phyloP scores from a whole-genome alignment of 1,140 invertebrate genomes.

The Ericerus pela region DNA sequence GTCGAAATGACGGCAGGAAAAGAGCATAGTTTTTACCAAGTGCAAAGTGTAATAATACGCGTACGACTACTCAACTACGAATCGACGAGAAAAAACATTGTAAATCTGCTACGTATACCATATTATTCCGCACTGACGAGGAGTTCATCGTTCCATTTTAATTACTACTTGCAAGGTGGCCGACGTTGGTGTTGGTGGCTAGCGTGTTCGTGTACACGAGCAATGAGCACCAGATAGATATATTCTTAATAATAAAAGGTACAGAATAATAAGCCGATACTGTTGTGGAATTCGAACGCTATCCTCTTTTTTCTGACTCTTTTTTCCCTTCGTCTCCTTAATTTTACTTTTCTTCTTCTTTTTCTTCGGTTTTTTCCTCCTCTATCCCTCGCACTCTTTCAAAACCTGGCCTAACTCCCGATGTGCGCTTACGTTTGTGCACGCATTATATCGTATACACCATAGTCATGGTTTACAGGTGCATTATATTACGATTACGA shows the following conservation, averaged over 20 bases:
- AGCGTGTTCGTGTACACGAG: not conserved
- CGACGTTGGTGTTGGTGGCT: too few species aligned
- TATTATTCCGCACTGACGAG: conserved; percentile 4
- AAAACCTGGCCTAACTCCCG: too few species aligned
- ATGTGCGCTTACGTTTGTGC: conserved; percentile 6
- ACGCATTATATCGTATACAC: conserved; percentile 12
- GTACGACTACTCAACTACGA: too few species aligned
- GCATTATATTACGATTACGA: conserved; percentile 12
- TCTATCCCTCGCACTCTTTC: too few species aligned
- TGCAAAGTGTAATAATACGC: too few species aligned
- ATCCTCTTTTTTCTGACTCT: conserved; percentile 1
- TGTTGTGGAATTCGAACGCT: conserved; percentile 10
- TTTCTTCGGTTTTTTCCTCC: too few species aligned
- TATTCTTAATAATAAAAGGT: not conserved
- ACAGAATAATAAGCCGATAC: conserved; percentile 8
- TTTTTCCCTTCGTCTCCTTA: too few species aligned
- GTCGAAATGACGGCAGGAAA: too few species aligned
- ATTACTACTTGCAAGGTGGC: conserved; percentile 7
- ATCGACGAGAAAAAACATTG: too few species aligned
- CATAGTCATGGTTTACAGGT: conserved; percentile 12
- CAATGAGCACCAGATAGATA: not conserved
- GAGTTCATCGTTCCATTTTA: conserved; percentile 12
- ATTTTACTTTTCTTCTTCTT: too few species aligned
- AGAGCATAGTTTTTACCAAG: too few species aligned
- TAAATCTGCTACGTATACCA: too few species aligned